Conservation (phyloP, 2,113 vertebrate species). For the Hemibagrus wyckioides region DNA sequence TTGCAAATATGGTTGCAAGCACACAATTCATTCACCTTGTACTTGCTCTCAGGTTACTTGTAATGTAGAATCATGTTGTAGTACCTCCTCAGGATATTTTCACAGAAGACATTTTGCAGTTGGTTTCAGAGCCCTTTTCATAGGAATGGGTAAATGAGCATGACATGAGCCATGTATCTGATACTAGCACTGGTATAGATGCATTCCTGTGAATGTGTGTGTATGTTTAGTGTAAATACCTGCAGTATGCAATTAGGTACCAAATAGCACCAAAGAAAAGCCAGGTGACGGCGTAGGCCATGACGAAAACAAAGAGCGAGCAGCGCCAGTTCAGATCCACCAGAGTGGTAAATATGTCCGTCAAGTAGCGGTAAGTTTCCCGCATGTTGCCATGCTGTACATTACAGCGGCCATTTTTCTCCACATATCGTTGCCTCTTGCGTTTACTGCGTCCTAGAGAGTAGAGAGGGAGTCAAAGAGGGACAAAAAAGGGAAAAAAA, state of each 20-base stretch:
- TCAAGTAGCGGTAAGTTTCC: slow-evolving; percentile 94
- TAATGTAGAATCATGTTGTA: not conserved
- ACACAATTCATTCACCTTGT: not conserved
- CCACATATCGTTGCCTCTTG: slow-evolving; percentile 90
- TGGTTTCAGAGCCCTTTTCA: not conserved
- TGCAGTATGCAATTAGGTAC: slow-evolving; percentile 96
- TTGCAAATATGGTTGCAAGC: not conserved
- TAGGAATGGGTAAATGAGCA: not conserved
- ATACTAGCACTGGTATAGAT: not conserved
- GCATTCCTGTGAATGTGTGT: not conserved
- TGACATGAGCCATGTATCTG: not conserved
- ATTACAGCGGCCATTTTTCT: slow-evolving; percentile 94
- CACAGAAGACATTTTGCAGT: not conserved
- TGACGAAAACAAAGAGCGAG: slow-evolving; percentile 93
- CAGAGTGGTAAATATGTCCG: slow-evolving; percentile 96
- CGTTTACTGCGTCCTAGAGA: slow-evolving; percentile 67
- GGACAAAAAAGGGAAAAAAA: not conserved
- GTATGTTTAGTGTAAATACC: slow-evolving; percentile 61
- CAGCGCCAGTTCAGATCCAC: slow-evolving; percentile 97
- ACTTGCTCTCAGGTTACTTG: not conserved
- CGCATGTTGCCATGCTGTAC: slow-evolving; percentile 93
- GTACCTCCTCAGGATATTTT: not conserved
- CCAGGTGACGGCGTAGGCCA: slow-evolving; percentile 95
- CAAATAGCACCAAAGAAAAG: slow-evolving; percentile 97
- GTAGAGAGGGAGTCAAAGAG: not conserved